A percentile compares a stretch with the other conserved stretches of the same genome.
Conservation (phyloP, 2,797 vertebrate species). For the Acropternis orthonyx region DNA sequence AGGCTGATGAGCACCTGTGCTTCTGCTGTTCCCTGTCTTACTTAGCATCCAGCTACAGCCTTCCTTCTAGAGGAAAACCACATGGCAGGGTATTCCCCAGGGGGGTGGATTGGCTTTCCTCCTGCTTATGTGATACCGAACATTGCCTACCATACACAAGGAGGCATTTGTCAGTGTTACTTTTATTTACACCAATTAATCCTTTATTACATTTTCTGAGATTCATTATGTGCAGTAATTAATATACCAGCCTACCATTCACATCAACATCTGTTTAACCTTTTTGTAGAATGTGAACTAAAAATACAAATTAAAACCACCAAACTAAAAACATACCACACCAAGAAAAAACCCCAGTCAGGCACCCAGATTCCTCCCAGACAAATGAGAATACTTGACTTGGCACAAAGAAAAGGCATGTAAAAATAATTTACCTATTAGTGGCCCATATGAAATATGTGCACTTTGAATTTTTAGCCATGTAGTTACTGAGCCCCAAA, state of each 20-base stretch:
- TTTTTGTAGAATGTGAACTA: background rate
- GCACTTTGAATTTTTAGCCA: background rate
- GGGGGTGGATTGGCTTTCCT: background rate
- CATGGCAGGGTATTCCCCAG: background rate
- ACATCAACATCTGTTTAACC: background rate
- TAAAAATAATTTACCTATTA: background rate
- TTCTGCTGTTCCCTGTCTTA: background rate
- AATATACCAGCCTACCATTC: constrained; percentile 5
- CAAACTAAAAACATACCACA: background rate
- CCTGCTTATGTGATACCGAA: background rate
- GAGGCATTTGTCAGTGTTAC: background rate
- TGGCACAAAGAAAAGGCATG: background rate
- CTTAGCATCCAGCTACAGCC: background rate
- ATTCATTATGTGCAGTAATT: constrained; percentile 38
- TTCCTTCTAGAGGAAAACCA: background rate
- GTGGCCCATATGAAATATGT: background rate
- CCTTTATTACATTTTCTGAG: constrained; percentile 13
- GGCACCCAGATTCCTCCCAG: background rate
- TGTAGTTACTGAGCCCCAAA: background rate
- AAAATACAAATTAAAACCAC: background rate
- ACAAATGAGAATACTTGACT: background rate
- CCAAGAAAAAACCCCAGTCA: background rate
- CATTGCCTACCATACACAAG: background rate
- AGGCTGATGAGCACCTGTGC: background rate
- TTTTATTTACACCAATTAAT: constrained; percentile 46